Evolutionary conservation across 2,797 vertebrate species (phyloP), one percentile per base, ranked within the genome.

Genomic region (Oreochromis mossambicus): DNA sequence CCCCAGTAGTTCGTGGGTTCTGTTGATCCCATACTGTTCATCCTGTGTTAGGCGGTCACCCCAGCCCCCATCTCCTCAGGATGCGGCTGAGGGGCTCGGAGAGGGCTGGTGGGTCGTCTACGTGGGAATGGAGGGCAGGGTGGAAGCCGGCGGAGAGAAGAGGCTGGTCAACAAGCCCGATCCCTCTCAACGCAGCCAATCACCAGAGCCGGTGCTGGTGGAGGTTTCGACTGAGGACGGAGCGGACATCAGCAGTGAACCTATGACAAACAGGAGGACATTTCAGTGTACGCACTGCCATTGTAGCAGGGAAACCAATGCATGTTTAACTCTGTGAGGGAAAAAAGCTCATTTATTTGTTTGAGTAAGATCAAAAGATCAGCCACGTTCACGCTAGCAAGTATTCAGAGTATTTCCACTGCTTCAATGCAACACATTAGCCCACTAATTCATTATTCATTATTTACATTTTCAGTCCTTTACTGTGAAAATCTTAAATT

Each of bases 161-260:
- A 91, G 88, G 88, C 88, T 83, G 91, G 83, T 92, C 92, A 87
- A 94, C 93, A 89, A 95, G 95, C 94, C 94, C 88, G 89, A 5
- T 80, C 85, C 92, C 94, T 94, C 93, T 80, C 7, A 3, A 82
- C 82, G 92, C 92, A 92, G 92, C 92, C 91, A 83, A 97, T 98
- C 97, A 99, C 98, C 98, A 99, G 85, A 98, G 97, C 86, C 97
- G 96, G 87, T 98, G 98, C 95, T 98, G 98, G 92, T 99, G 98
- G 92, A 99, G 97, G 92, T 99, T 99, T 94, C 97, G 97, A 96
- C 98, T 98, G 89, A 99, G 97, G 96, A 99, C 97, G 52, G 98
- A 99, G 85, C 97, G 97, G 38, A 98, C 97, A 8, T 99, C 98
- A 76, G 97, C 97, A 46, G 98, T 98, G 93, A 99, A 98, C 97